phyloP scores from a whole-genome alignment of 2,888 invertebrate genomes.

The Exephanes ischioxanthus region DNA sequence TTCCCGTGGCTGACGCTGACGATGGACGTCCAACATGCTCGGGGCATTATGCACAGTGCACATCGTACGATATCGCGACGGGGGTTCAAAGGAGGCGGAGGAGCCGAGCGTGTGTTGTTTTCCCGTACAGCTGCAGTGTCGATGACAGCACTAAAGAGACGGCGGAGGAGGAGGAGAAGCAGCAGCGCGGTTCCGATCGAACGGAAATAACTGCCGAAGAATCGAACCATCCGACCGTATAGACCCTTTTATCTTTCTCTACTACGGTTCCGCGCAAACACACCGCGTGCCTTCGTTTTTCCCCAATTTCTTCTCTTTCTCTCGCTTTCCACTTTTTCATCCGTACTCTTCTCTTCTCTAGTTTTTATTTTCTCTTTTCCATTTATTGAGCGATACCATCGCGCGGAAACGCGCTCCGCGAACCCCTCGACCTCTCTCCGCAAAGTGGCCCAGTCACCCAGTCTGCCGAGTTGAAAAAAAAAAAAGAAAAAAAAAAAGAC shows the following conservation, averaged over 20 bases:
- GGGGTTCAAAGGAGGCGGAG: constrained; percentile 49
- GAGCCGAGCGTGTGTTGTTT: constrained; percentile 55
- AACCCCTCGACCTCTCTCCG: constrained; percentile 52
- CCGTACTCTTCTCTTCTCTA: constrained; percentile 6
- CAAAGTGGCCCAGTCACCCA: constrained; percentile 50
- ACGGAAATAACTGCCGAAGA: constrained; percentile 76
- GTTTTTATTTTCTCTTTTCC: constrained; percentile 41
- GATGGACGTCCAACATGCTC: constrained; percentile 33
- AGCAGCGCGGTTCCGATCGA: constrained; percentile 63
- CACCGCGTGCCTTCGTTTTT: constrained; percentile 48
- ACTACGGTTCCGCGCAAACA: constrained; percentile 49
- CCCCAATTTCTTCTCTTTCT: constrained; percentile 45
- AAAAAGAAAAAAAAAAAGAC: not conserved
- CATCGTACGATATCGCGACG: constrained; percentile 43
- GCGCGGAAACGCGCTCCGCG: constrained; percentile 56
- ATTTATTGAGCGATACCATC: constrained; percentile 64
- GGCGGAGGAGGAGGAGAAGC: constrained; percentile 17
- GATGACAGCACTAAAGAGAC: constrained; percentile 69
- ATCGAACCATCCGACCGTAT: constrained; percentile 69
- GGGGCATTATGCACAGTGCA: constrained; percentile 51
- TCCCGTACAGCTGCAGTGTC: constrained; percentile 67
- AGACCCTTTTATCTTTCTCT: constrained; percentile 63
- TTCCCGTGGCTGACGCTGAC: constrained; percentile 19
- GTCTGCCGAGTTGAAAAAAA: constrained; percentile 1
- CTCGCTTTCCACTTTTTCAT: constrained; percentile 18